These are phyloP conservation scores for Cheilosia vulpina DNA, from an alignment of 2,888 invertebrate species.

Conservation along the genomic window DNA sequence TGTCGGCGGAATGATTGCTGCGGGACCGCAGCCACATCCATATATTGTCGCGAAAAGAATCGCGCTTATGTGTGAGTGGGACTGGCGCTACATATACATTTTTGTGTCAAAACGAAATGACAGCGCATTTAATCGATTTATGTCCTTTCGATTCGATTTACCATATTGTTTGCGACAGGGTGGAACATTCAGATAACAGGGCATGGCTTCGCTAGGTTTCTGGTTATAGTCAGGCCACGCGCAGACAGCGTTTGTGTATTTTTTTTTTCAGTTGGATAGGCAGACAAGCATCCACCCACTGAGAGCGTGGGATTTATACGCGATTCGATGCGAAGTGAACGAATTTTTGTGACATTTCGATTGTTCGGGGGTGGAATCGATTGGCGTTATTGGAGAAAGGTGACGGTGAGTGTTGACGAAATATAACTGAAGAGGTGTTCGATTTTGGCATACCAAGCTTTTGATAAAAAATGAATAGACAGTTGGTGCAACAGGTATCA, in stretches of 20 bases:
- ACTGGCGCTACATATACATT: slow-evolving; percentile 16
- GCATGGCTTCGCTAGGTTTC: slow-evolving; percentile 21
- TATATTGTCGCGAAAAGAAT: slow-evolving; percentile 43
- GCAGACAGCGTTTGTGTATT: slow-evolving; percentile 47
- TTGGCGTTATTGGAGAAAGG: background rate
- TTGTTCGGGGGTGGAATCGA: slow-evolving; percentile 12
- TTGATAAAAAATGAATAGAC: no score
- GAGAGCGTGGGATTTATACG: slow-evolving; percentile 18
- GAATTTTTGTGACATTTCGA: slow-evolving; percentile 62
- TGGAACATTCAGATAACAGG: slow-evolving; percentile 70
- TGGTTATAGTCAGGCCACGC: slow-evolving; percentile 58
- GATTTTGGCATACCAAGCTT: no score
- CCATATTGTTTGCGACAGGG: slow-evolving; percentile 74
- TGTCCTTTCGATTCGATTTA: slow-evolving; percentile 77
- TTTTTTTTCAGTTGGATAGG: slow-evolving; percentile 54
- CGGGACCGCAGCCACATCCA: background rate
- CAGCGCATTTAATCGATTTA: slow-evolving; percentile 82
- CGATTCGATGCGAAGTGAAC: slow-evolving; percentile 16
- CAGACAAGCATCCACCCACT: background rate
- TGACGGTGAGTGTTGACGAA: background rate
- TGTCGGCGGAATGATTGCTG: slow-evolving; percentile 31
- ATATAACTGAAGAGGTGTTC: background rate
- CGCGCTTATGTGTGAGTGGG: slow-evolving; percentile 26
- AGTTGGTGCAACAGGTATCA: no score
- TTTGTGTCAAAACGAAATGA: slow-evolving; percentile 81